phyloP scores from a whole-genome alignment of 2,113 vertebrate genomes.

The Podilymbus podiceps region DNA sequence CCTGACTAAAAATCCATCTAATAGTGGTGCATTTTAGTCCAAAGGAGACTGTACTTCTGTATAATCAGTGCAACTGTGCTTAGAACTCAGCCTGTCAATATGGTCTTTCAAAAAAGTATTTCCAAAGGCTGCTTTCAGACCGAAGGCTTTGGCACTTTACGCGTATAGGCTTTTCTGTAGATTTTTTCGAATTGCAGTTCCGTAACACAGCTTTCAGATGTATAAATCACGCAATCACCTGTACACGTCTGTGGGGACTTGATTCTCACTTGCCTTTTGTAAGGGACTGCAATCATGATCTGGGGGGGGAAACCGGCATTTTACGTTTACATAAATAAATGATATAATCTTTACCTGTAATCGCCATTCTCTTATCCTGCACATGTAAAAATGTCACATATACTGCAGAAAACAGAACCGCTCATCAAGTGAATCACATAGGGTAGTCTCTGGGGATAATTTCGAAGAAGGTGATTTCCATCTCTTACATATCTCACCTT shows the following conservation, averaged over 20 bases:
- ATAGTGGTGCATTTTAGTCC: not conserved
- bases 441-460: not conserved
- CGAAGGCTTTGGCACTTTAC: not conserved
- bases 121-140: not conserved
- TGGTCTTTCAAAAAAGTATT: constrained; percentile 28
- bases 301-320: not conserved
- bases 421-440: not conserved
- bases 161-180: not conserved
- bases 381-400: not conserved
- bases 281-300: not conserved
- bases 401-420: not conserved
- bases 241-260: not conserved
- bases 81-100: constrained; percentile 44
- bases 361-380: not conserved
- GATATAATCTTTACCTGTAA: not conserved
- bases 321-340: not conserved
- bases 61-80: constrained; percentile 48
- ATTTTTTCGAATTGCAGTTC: not conserved
- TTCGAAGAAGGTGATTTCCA: not conserved
- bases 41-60: constrained; percentile 31
- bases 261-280: not conserved
- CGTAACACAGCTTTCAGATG: not conserved
- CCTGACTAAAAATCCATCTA: constrained; percentile 51
- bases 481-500: not conserved
- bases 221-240: not conserved